These are phyloP conservation scores for Melanostoma scalare DNA, from an alignment of 2,888 invertebrate species.

Conservation along the genomic window DNA sequence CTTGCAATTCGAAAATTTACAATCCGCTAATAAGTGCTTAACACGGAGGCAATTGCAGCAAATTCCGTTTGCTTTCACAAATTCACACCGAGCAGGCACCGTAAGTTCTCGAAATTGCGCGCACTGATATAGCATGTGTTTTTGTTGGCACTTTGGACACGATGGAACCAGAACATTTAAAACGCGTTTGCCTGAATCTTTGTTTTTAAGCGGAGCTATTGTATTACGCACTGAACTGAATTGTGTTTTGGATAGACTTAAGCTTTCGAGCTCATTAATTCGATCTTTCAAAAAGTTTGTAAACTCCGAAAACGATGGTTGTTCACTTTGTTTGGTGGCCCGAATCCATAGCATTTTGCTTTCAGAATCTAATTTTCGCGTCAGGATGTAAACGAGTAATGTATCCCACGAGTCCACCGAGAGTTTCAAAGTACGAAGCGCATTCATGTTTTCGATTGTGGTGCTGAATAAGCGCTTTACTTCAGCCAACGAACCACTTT, in stretches of 20 bases:
- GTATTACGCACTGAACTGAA: neutral
- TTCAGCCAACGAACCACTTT: slow-evolving; percentile 17
- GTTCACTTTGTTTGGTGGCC: neutral
- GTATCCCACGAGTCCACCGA: slow-evolving; percentile 28
- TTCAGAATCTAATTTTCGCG: slow-evolving; percentile 34
- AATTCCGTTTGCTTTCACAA: slow-evolving; percentile 29
- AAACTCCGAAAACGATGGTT: neutral
- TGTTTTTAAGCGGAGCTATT: neutral
- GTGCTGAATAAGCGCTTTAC: slow-evolving; percentile 16
- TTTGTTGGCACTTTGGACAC: slow-evolving; percentile 29
- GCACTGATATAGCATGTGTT: slow-evolving; percentile 26
- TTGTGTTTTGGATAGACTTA: slow-evolving; percentile 2
- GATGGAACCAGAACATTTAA: slow-evolving; percentile 4
- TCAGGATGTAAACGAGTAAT: slow-evolving; percentile 14
- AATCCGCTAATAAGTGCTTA: slow-evolving; percentile 9
- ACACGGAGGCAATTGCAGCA: slow-evolving; percentile 21
- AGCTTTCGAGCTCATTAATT: slow-evolving; percentile 29
- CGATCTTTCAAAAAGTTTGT: neutral
- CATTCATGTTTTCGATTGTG: slow-evolving; percentile 28
- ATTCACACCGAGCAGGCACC: slow-evolving; percentile 30
- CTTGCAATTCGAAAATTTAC: slow-evolving; percentile 33
- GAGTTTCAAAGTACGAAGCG: slow-evolving; percentile 29
- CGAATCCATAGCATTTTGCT: slow-evolving; percentile 36
- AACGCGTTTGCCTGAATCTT: slow-evolving; percentile 14
- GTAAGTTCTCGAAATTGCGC: slow-evolving; percentile 1